phyloP scores from a whole-genome alignment of 2,797 vertebrate species.

The Vipera latastei region DNA sequence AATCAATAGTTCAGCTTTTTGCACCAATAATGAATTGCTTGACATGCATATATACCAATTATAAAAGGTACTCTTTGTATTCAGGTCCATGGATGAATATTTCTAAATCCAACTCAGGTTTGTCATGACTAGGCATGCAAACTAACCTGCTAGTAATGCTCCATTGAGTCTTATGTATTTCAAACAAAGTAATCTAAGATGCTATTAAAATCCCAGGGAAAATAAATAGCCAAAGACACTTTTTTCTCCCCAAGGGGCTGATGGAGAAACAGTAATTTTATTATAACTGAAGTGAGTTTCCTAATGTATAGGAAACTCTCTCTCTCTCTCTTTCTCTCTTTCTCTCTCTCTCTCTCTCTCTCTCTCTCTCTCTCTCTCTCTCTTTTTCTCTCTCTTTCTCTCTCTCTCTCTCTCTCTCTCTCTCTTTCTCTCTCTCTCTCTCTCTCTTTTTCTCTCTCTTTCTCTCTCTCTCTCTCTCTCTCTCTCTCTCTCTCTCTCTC shows the following conservation, averaged over 20 bases:
- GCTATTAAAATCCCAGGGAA: background rate
- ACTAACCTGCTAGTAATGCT: background rate
- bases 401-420: no score
- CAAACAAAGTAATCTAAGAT: background rate
- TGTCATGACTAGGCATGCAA: background rate
- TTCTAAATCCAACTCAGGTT: background rate
- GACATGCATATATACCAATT: background rate
- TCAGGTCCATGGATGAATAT: background rate
- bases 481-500: no score
- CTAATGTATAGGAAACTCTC: background rate
- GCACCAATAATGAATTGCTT: background rate
- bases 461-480: no score
- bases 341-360: no score
- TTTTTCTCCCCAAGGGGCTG: background rate
- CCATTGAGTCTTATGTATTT: background rate
- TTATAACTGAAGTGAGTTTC: background rate
- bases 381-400: no score
- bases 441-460: no score
- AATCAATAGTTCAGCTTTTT: background rate
- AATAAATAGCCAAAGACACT: background rate
- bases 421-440: no score
- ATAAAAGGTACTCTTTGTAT: background rate
- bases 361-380: no score
- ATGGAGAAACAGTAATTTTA: background rate
- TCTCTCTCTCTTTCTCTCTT: no score